Evolutionary conservation across 2,888 invertebrate genomes (phyloP).

Genomic region (Spatulosminthurus flaviceps): DNA sequence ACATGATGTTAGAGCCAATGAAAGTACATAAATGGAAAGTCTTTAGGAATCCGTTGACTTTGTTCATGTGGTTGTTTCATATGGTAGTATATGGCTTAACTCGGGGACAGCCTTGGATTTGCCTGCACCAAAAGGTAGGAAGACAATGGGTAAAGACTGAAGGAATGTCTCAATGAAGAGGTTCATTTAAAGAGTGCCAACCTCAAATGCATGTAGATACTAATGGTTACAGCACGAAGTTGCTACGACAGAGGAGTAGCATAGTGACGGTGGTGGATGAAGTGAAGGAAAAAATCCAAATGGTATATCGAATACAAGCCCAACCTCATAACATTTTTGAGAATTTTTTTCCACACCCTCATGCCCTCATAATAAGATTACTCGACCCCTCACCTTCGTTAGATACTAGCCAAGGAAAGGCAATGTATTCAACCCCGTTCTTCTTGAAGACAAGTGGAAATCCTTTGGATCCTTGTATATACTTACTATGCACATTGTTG

Average conservation of each 20-base stretch:
- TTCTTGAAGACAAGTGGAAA: conserved; percentile 4
- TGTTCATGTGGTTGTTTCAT: too few species aligned
- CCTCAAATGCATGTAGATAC: too few species aligned
- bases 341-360: conserved; percentile 47
- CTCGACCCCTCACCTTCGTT: conserved; percentile 48
- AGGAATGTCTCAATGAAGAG: conserved; percentile 42
- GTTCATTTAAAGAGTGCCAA: conserved; percentile 27
- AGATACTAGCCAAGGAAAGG: conserved; percentile 10
- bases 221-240: conserved; percentile 12
- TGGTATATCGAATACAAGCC: conserved; percentile 36
- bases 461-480: not conserved
- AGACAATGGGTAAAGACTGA: not conserved
- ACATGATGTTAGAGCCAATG: too few species aligned
- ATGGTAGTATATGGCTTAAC: too few species aligned
- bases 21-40: too few species aligned
- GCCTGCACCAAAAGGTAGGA: not conserved
- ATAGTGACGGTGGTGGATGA: not conserved
- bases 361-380: conserved; percentile 51
- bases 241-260: not conserved
- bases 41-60: too few species aligned
- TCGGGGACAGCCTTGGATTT: not conserved
- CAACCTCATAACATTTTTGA: conserved; percentile 42
- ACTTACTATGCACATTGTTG: too few species aligned
- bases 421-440: conserved; percentile 1
- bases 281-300: not conserved